These are phyloP conservation scores for Neoaliturus tenellus DNA, from an alignment of 2,888 invertebrate genomes.

Conservation along the genomic window DNA sequence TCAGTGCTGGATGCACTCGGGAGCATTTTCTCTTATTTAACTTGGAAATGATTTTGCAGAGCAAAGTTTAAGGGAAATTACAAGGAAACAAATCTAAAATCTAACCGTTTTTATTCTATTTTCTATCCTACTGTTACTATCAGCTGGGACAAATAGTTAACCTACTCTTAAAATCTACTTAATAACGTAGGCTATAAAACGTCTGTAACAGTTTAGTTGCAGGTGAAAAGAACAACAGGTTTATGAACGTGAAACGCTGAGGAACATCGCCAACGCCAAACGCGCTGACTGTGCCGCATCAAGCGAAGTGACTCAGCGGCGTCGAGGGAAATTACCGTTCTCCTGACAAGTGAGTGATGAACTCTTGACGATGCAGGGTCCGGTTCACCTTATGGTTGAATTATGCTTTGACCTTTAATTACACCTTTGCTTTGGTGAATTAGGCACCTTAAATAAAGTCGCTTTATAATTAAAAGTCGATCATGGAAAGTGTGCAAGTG, in stretches of 20 bases:
- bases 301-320: slow-evolving; percentile 4
- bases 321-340: not conserved
- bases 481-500: not conserved
- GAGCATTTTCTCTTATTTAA: not conserved
- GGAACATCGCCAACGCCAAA: not conserved
- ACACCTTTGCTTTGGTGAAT: too few species aligned
- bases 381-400: not conserved
- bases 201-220: not conserved
- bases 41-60: not conserved
- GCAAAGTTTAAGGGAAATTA: too few species aligned
- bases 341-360: not conserved
- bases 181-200: not conserved
- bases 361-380: not conserved
- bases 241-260: not conserved
- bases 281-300: not conserved
- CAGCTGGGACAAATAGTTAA: too few species aligned
- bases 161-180: too few species aligned
- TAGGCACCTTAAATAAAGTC: too few species aligned
- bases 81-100: too few species aligned
- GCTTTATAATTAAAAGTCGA: not conserved
- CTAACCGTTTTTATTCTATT: too few species aligned
- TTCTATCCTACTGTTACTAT: too few species aligned
- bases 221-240: not conserved
- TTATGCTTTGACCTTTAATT: not conserved
- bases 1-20: not conserved